These are phyloP conservation scores for Anthopleura sola DNA, from an alignment of 64 coral and sea anemone species.

Conservation along the genomic window DNA sequence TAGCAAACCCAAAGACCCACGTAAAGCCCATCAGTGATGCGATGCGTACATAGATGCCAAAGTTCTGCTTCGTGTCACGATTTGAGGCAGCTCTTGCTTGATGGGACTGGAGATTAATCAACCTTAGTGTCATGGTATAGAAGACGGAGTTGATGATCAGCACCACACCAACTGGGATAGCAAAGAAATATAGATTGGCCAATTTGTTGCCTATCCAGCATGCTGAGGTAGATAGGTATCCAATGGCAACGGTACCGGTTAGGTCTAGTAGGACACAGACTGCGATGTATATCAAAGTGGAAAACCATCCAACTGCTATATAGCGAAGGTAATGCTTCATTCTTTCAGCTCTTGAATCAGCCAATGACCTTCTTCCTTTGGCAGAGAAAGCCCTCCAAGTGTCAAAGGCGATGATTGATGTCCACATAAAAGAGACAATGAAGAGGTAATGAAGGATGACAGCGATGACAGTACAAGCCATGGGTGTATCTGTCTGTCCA, in stretches of 20 bases:
- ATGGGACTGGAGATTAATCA: background rate
- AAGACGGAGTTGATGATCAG: conserved; percentile 1
- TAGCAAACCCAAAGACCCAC: conserved; percentile 35
- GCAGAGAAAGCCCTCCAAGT: conserved; percentile 32
- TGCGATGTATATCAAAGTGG: background rate
- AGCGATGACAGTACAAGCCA: conserved; percentile 14
- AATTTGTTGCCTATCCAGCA: conserved; percentile 28
- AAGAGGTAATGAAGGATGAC: conserved; percentile 26
- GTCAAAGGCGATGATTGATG: conserved; percentile 40
- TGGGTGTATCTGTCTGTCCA: background rate
- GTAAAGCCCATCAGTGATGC: conserved; percentile 42
- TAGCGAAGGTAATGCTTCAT: background rate
- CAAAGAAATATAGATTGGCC: conserved; percentile 26
- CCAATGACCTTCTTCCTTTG: background rate
- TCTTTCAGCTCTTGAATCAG: background rate
- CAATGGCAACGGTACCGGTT: conserved; percentile 5
- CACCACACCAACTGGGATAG: background rate
- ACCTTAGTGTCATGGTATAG: conserved; percentile 22
- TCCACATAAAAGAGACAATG: conserved; percentile 42
- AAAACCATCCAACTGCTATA: conserved; percentile 22
- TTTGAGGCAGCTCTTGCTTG: background rate
- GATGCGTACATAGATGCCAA: conserved; percentile 29
- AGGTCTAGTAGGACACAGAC: conserved; percentile 32
- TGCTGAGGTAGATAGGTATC: background rate
- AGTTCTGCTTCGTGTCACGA: background rate